These are phyloP conservation scores for Sanderia malayensis DNA, from an alignment of 30 jellyfish, hydroid and myxozoan genomes.

Conservation along the genomic window DNA sequence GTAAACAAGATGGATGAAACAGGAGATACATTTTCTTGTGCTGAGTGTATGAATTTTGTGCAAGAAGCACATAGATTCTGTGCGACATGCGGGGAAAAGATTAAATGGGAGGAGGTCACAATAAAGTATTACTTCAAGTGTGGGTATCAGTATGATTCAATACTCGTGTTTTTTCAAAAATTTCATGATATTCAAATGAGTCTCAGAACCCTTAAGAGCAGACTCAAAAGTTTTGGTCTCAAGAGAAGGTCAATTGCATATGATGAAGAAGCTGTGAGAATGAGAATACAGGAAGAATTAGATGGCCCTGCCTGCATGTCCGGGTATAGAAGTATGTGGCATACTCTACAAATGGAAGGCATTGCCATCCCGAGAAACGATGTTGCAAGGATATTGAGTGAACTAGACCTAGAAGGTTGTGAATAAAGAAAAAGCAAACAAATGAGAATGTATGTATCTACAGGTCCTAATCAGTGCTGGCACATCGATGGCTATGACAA, in stretches of 20 bases:
- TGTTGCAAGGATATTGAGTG: constrained; percentile 42
- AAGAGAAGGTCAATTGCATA: constrained; percentile 36
- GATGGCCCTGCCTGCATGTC: constrained; percentile 69
- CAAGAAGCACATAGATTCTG: constrained; percentile 60
- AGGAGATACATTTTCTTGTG: constrained; percentile 43
- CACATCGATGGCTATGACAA: constrained; percentile 68
- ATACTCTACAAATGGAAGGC: constrained; percentile 51
- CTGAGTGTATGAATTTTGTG: constrained; percentile 36
- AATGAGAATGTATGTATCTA: constrained; percentile 28
- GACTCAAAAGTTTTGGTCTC: constrained; percentile 53
- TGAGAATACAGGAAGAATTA: constrained; percentile 42
- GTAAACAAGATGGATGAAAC: constrained; percentile 28
- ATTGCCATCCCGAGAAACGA: constrained; percentile 32
- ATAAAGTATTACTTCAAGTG: constrained; percentile 47
- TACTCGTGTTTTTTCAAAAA: constrained; percentile 44
- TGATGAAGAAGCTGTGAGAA: constrained; percentile 50
- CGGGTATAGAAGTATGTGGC: constrained; percentile 70
- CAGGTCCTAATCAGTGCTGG: constrained; percentile 66
- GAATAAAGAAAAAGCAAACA: constrained; percentile 41
- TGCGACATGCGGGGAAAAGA: constrained; percentile 39
- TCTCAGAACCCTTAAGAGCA: constrained; percentile 54
- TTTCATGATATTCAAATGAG: constrained; percentile 44
- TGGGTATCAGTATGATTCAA: constrained; percentile 48
- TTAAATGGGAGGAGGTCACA: constrained; percentile 51
- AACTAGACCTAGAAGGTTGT: constrained; percentile 63